phyloP scores from a whole-genome alignment of 2,888 invertebrate genomes.

The Hirtodrosophila trivittata region DNA sequence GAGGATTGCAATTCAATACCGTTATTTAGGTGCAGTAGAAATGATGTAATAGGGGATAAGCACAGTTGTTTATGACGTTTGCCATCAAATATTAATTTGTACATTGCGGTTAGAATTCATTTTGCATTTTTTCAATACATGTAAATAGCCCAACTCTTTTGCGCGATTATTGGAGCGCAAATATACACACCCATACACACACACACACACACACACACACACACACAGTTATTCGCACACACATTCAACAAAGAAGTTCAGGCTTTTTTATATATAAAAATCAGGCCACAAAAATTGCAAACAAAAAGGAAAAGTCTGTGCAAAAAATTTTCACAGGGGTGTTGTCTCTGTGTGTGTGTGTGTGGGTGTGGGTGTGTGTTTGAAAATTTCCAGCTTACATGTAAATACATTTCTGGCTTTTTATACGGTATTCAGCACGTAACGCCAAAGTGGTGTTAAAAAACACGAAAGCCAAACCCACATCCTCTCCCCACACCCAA shows the following conservation, averaged over 20 bases:
- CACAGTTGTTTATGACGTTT: constrained; percentile 14
- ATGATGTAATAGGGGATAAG: background rate
- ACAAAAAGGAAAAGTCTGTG: constrained; percentile 34
- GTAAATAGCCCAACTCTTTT: constrained; percentile 54
- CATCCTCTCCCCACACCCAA: background rate
- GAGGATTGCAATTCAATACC: too few species aligned
- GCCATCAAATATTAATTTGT: constrained; percentile 54
- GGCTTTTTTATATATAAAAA: constrained; percentile 52
- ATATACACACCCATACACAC: constrained; percentile 24
- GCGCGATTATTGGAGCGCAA: constrained; percentile 67
- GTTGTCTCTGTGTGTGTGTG: constrained; percentile 27
- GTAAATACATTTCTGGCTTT: constrained; percentile 53
- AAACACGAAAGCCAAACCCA: constrained; percentile 38
- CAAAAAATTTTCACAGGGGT: constrained; percentile 25
- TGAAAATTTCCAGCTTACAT: constrained; percentile 53
- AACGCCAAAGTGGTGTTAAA: constrained; percentile 52
- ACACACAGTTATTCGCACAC: constrained; percentile 8
- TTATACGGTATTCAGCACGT: constrained; percentile 48
- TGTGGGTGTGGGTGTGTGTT: background rate
- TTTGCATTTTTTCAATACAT: constrained; percentile 48
- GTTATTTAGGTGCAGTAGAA: background rate
- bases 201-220: constrained; percentile 6
- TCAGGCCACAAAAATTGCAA: constrained; percentile 54
- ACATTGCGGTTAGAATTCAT: constrained; percentile 43
- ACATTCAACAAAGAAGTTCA: constrained; percentile 27